Evolutionary conservation across 2,797 vertebrate species (phyloP).

Genomic region (Gallirallus australis): DNA sequence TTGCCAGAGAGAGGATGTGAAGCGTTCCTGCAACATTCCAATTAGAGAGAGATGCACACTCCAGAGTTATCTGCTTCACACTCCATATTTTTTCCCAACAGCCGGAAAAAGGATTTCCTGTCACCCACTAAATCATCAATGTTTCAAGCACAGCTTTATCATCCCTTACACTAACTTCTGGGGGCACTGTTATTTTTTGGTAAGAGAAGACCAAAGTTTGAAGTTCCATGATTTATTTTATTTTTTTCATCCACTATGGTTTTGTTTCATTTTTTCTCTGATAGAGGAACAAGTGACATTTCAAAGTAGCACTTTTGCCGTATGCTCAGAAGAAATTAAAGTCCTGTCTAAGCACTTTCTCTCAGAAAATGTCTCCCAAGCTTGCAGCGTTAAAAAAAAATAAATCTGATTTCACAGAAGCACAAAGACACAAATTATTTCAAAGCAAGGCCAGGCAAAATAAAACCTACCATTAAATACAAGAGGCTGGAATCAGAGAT

Average conservation of each 20-base stretch:
- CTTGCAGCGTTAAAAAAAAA: not conserved
- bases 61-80: conserved; percentile 35
- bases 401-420: conserved; percentile 30
- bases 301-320: conserved; percentile 32
- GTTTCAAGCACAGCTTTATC: conserved; percentile 45
- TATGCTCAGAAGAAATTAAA: conserved; percentile 13
- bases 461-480: conserved; percentile 31
- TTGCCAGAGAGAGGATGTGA: not conserved
- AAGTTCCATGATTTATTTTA: not conserved
- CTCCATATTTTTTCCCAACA: not conserved
- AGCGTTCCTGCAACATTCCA: not conserved
- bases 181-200: not conserved
- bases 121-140: not conserved
- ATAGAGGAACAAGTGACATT: conserved; percentile 28
- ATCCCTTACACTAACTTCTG: conserved; percentile 41
- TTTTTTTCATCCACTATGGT: not conserved
- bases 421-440: conserved; percentile 45
- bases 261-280: conserved; percentile 6
- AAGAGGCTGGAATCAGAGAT: conserved; percentile 40
- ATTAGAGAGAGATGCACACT: not conserved
- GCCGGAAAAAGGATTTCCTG: conserved; percentile 56
- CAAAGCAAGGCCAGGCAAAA: conserved; percentile 29
- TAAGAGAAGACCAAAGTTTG: not conserved
- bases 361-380: conserved; percentile 17
- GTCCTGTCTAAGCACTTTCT: conserved; percentile 23